Evolutionary conservation across 64 coral and sea anemone species (phyloP), one percentile per base, ranked within the genome.

Genomic region (Montipora capricornis): DNA sequence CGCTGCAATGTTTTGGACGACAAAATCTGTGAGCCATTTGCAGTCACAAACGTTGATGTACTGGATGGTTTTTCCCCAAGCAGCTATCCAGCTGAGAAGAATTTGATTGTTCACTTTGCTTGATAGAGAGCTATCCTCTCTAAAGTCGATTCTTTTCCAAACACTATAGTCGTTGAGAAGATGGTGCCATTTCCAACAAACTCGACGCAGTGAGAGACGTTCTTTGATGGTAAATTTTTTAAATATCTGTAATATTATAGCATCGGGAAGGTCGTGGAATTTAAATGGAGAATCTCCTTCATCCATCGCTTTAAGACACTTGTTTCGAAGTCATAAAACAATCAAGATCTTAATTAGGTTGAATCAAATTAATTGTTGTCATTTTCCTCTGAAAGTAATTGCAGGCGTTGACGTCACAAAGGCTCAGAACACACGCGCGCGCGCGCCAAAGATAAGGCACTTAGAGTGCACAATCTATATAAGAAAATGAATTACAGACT

Each of bases 151-250:
- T 5, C 73, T 95, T 20, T 64, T 92, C 94, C 94, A 95, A 8
- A 95, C 71, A 67, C 94, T 95, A 49, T 91, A 95, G 26, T 95
- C 94, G 8, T 91, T 80, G 9, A 95, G 66, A 74, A 95, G 94
- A 57, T 74, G 12, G 20, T 57, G 17, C 94, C 94, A 95, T 81
- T 82, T 95, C 79, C 79, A 95, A 71, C 93, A 95, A 67, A 95
- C 93, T 55, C 88, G 88, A 19, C 93, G 93, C 12, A 95, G 50
- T 9, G 47, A 20, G 9, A 95, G 80, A 14, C 93, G 88, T 45
- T 75, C 83, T 70, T 80, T 95, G 16, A 90, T 71, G 2, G 88
- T 88, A 7, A 95, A 68, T 77, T 58, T 57, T 20, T 68, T 49
- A 20, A 95, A 95, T 71, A 95, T 55, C 5, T 73, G 50, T 22